Evolutionary conservation across 2,797 vertebrate genomes (phyloP).

Genomic region (Toxotes lorentzi): DNA sequence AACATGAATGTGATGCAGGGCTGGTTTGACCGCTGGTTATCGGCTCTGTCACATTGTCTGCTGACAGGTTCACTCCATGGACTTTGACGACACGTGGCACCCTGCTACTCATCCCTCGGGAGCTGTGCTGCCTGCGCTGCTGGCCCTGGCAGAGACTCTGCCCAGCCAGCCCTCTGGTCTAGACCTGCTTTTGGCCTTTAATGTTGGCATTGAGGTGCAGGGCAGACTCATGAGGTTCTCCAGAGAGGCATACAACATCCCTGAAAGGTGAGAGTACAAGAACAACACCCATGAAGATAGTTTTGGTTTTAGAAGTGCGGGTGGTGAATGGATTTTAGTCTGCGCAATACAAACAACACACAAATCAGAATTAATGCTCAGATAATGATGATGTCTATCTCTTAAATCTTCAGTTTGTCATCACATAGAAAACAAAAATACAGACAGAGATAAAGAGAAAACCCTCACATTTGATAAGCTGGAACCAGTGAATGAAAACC

Average conservation of each 20-base stretch:
- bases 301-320: background rate
- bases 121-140: slow-evolving; percentile 88
- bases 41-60: background rate
- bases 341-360: too few relatives aligned
- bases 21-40: background rate
- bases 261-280: slow-evolving; percentile 89
- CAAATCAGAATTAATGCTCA: background rate
- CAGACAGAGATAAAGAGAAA: background rate
- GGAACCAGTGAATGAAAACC: background rate
- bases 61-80: slow-evolving; percentile 94
- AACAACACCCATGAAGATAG: slow-evolving; percentile 1
- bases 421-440: too few relatives aligned
- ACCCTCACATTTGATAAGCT: background rate
- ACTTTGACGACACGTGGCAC: slow-evolving; percentile 97
- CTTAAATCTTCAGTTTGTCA: background rate
- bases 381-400: background rate
- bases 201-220: slow-evolving; percentile 93
- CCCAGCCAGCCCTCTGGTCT: slow-evolving; percentile 88
- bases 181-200: slow-evolving; percentile 94
- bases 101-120: slow-evolving; percentile 97
- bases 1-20: background rate
- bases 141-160: slow-evolving; percentile 89
- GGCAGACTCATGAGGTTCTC: slow-evolving; percentile 92
- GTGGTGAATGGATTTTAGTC: background rate
- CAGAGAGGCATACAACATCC: slow-evolving; percentile 92